phyloP scores from a whole-genome alignment of 2,113 vertebrate species.

The Ginglymostoma cirratum region DNA sequence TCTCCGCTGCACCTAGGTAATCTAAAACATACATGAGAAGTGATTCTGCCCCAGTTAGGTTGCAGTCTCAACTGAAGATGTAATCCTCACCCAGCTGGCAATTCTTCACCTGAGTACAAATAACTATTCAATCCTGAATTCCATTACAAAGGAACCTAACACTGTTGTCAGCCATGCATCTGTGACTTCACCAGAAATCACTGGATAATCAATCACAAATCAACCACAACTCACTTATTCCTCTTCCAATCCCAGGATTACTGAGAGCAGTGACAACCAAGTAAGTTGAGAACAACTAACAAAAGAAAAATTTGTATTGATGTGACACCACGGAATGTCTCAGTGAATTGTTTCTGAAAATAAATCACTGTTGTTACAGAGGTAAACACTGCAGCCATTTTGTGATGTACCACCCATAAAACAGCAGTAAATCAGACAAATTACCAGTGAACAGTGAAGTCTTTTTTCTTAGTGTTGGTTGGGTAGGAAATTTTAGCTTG shows the following conservation, averaged over 20 bases:
- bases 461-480: background rate
- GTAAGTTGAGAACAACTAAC: background rate
- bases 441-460: background rate
- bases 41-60: too few species aligned
- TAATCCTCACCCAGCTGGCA: background rate
- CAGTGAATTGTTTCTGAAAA: background rate
- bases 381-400: background rate
- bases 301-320: background rate
- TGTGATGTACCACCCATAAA: background rate
- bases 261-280: background rate
- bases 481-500: background rate
- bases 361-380: background rate
- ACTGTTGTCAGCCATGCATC: background rate
- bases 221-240: background rate
- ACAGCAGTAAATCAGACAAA: background rate
- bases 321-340: background rate
- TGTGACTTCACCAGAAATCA: background rate
- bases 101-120: background rate
- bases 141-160: background rate
- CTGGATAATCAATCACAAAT: background rate
- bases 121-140: background rate
- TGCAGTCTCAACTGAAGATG: background rate
- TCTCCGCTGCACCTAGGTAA: background rate
- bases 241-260: background rate
- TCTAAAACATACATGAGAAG: too few species aligned